A percentile compares a stretch with the other conserved stretches of the same genome.
phyloP scores from a whole-genome alignment of 2,888 invertebrate species.

The Fragum sueziense region DNA sequence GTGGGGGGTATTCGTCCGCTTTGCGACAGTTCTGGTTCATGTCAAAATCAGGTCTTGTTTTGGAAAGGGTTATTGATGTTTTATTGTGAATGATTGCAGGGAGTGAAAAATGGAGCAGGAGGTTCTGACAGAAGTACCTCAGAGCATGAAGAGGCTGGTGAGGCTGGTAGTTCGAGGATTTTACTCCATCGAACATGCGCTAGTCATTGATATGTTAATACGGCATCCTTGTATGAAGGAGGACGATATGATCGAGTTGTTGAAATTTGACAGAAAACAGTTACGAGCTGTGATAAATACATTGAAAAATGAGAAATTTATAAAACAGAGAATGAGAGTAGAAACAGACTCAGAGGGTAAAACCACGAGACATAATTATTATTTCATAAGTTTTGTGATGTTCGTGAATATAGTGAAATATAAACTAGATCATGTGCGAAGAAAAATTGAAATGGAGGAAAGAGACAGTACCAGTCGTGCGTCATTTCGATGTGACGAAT shows the following conservation, averaged over 20 bases:
- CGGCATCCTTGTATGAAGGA: conserved; percentile 92
- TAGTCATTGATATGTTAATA: conserved; percentile 97
- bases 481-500: conserved; percentile 95
- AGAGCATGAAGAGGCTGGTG: conserved; percentile 93
- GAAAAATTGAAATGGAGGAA: conserved; percentile 97
- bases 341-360: conserved; percentile 97
- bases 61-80: too few species aligned
- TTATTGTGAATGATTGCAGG: too few species aligned
- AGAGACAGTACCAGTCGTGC: conserved; percentile 96
- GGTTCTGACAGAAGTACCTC: conserved; percentile 93
- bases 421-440: conserved; percentile 97
- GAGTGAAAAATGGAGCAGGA: conserved; percentile 75
- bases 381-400: conserved; percentile 97
- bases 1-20: too few species aligned
- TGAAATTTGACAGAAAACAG: conserved; percentile 96
- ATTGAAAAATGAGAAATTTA: conserved; percentile 94
- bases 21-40: too few species aligned
- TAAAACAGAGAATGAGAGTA: conserved; percentile 89
- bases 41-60: too few species aligned
- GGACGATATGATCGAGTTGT: conserved; percentile 88
- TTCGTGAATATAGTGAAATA: conserved; percentile 99
- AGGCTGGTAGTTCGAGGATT: conserved; percentile 96
- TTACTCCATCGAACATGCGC: conserved; percentile 95
- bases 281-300: conserved; percentile 90
- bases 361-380: conserved; percentile 97